Evolutionary conservation across 2,888 invertebrate genomes (phyloP), one percentile per base, ranked within the genome.

Genomic region (Andrena marginata): DNA sequence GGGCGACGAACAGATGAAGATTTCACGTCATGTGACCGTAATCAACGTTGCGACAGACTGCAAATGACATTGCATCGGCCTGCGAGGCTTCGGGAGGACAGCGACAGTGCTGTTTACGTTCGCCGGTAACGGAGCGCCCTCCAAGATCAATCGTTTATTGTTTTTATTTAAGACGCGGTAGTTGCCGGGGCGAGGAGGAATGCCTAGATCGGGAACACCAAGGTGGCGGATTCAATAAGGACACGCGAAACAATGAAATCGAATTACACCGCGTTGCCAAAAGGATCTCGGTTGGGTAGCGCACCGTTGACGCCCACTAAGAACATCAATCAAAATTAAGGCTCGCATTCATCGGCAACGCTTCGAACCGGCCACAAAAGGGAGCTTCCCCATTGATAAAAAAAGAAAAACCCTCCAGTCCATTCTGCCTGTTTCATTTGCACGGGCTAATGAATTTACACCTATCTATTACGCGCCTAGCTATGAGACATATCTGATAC

Each of bases 291-390:
- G 54, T 29, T n/a, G 63, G 70, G 23, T 33, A 23, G 20, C 56
- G 72, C 20, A 49, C 56, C 72, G 69, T 84, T 78, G 78, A 77
- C 75, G 68, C 71, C 77, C 69, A 60, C 63, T 62, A 68, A 63
- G 70, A 84, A 70, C 88, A 88, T 87, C 89, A 68, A 87, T 87
- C 87, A 86, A 87, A 87, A 88, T 87, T 84, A 84, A 88, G 79
- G 54, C 51, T 62, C 60, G 81, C 71, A 88, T 88, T 87, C 81
- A 86, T 77, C 70, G 84, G 26, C 72, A 78, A 72, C 72, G 62
- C 74, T 79, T 67, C 74, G 79, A 54, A 29, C 65, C 60, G 54
- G 79, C 63, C 16, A 88, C 84, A 77, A 80, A 77, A 71, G 87
- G 64, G 31, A 56, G 65, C n/a, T 20, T 72, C 69, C n/a, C 10